Evolutionary conservation across 1,140 invertebrate species (phyloP).

Genomic region (Aplysia californica): DNA sequence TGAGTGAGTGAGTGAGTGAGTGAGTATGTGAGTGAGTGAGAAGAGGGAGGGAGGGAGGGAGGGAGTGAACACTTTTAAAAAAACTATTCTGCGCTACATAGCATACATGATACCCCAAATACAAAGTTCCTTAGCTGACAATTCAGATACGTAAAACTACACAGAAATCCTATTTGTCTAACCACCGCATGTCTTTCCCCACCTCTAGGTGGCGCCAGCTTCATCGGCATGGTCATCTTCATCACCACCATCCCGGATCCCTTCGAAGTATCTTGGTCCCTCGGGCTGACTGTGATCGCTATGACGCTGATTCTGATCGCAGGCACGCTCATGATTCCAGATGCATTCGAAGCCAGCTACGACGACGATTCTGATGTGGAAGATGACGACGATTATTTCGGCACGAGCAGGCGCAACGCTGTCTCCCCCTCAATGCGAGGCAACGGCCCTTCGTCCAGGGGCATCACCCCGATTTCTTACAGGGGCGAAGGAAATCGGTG

Average conservation of each 20-base stretch:
- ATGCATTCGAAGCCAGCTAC: conserved; percentile 36
- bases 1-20: no score
- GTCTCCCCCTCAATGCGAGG: conserved; percentile 1
- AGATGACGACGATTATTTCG: conserved; percentile 14
- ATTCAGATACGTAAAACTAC: no score
- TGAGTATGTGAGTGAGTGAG: no score
- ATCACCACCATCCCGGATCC: conserved; percentile 34
- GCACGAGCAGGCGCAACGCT: background rate
- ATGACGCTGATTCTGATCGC: conserved; percentile 41
- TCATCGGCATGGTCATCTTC: conserved; percentile 41
- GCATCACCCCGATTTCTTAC: conserved; percentile 19
- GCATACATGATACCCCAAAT: no score
- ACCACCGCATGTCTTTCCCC: no score
- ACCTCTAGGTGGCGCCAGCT: conserved; percentile 25
- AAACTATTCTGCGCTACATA: no score
- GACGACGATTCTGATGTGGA: background rate
- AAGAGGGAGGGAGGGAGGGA: no score
- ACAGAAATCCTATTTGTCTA: no score
- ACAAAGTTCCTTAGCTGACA: no score
- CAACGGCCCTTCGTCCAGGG: conserved; percentile 5
- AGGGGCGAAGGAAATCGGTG: background rate
- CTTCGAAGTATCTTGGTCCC: conserved; percentile 42
- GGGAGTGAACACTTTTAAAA: no score
- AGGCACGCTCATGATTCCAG: conserved; percentile 42
- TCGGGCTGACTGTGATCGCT: conserved; percentile 43